phyloP scores from a whole-genome alignment of 2,113 vertebrate genomes.

The Echinops telfairi region DNA sequence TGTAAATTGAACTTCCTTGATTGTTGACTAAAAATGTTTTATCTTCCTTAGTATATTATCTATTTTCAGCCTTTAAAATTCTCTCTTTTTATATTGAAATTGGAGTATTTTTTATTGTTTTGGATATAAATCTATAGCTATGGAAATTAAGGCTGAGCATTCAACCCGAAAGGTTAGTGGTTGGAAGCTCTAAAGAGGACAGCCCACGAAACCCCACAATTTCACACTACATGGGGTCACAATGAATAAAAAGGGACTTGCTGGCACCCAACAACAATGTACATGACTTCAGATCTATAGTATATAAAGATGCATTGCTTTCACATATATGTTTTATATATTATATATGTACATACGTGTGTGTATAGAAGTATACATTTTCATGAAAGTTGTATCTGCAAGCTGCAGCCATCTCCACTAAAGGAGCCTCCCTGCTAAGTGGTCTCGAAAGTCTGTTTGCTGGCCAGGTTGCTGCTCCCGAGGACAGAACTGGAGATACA shows the following conservation, averaged over 20 bases:
- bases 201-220: too few species aligned
- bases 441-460: neutral
- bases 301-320: neutral
- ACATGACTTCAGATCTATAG: neutral
- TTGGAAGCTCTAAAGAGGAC: neutral
- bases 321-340: too few species aligned
- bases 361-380: neutral
- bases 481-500: neutral
- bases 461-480: neutral
- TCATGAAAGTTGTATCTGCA: neutral
- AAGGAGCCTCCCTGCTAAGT: neutral
- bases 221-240: neutral
- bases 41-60: slow-evolving; percentile 33
- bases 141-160: neutral
- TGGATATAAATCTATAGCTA: neutral
- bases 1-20: neutral
- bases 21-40: neutral
- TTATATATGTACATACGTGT: too few species aligned
- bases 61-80: neutral
- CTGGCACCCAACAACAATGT: neutral
- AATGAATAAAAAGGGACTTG: neutral
- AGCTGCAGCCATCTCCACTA: neutral
- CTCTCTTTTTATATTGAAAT: neutral
- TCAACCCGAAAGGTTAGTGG: neutral
- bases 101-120: slow-evolving; percentile 36